phyloP scores from a whole-genome alignment of 2,888 invertebrate genomes.

The Caenorhabditis uteleia region DNA sequence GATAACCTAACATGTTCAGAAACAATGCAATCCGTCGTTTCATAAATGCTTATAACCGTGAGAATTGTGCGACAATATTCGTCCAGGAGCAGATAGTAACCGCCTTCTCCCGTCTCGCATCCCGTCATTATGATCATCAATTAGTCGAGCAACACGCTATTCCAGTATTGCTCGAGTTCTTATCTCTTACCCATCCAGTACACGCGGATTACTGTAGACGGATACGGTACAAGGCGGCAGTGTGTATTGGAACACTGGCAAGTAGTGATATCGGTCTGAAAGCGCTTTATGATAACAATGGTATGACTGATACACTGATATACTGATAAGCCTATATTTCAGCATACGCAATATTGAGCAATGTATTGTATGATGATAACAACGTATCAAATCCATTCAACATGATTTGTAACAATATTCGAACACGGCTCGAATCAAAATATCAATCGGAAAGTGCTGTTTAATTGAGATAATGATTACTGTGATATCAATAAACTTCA shows the following conservation, averaged over 20 bases:
- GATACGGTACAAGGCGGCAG: slow-evolving; percentile 65
- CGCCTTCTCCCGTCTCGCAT: slow-evolving; percentile 60
- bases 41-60: slow-evolving; percentile 47
- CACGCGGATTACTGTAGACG: slow-evolving; percentile 58
- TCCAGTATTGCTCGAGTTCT: slow-evolving; percentile 58
- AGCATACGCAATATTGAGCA: slow-evolving; percentile 54
- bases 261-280: slow-evolving; percentile 59
- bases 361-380: slow-evolving; percentile 53
- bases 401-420: slow-evolving; percentile 62
- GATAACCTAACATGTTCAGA: slow-evolving; percentile 14
- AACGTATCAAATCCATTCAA: slow-evolving; percentile 53
- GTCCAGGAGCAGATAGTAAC: slow-evolving; percentile 66
- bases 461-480: slow-evolving; percentile 16
- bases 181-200: slow-evolving; percentile 49
- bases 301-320: slow-evolving; percentile 19
- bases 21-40: slow-evolving; percentile 58
- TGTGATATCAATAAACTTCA: neutral
- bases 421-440: slow-evolving; percentile 51
- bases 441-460: slow-evolving; percentile 55
- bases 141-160: slow-evolving; percentile 60
- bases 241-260: slow-evolving; percentile 63
- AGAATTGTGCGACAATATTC: slow-evolving; percentile 54
- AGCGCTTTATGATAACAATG: slow-evolving; percentile 57
- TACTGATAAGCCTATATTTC: slow-evolving; percentile 9
- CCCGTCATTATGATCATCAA: slow-evolving; percentile 55